Base-by-base conservation (phyloP, 2,113 vertebrate genomes). In the Dipodomys stephensi region DNA sequence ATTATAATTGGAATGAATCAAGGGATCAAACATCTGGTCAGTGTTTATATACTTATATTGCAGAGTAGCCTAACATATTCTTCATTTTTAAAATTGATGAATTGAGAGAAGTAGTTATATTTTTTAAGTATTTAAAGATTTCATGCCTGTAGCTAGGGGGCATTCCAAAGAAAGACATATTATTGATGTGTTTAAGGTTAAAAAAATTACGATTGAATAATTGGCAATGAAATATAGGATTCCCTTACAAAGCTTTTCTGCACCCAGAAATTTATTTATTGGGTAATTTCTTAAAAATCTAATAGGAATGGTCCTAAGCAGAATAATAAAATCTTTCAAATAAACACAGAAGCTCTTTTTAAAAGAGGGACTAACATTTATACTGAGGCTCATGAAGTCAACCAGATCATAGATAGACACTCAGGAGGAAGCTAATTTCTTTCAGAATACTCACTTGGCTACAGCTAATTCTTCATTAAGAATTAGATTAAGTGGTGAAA, bases 401-500 rank as follows among this genome's bases (percentile, higher is more conserved):
- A 35, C 15, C 25, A 74, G 82, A 74, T 68, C 28, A 28, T 68
- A 76, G 80, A 93, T 72, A 69, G 32, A 39, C 44, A 85, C 86
- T 83, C 22, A 71, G 19, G 62, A 92, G n/a, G 46, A 73, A 88
- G 4, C 49, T 83, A 57, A 83, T 67, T 94, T 93, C 1, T 1
- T 78, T 84, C 7, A 32, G 16, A 16, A 19, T 49, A 53, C 32
- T 93, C 85, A 85, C 65, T 46, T 86, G 89, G 30, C 67, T 80
- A 4, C 9, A 68, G 25, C 62, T 93, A 88, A 76, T 93, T 86
- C 79, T 92, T 79, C 87, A 49, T 77, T 85, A 69, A 39, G 79
- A 88, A 64, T 91, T 74, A 69, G 53, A 88, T 92, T 83, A 92
- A 93, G 28, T 92, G 68, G 9, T 77, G 4, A 8, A 87, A 28